These are phyloP conservation scores for Caenorhabditis sp. DNA, from an alignment of 2,888 invertebrate genomes.

Conservation along the genomic window DNA sequence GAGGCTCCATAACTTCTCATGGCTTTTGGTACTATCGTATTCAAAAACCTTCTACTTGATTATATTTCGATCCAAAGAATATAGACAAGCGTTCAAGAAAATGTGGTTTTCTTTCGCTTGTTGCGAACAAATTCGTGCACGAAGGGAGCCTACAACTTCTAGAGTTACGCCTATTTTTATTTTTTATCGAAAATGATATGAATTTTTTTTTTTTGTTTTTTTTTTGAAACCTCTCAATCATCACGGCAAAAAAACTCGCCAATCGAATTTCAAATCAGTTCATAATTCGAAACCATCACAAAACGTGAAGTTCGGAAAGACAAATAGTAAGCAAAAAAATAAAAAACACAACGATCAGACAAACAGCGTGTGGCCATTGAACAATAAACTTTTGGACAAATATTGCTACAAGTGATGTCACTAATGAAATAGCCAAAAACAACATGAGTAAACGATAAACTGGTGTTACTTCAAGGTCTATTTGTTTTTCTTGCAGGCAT, in stretches of 20 bases:
- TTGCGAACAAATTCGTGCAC: not conserved
- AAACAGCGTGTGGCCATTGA: constrained; percentile 41
- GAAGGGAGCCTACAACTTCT: not conserved
- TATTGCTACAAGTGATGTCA: constrained; percentile 43
- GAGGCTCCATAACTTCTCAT: constrained; percentile 1
- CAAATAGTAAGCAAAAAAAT: constrained; percentile 39
- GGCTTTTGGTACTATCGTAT: constrained; percentile 20
- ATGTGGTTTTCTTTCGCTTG: not conserved
- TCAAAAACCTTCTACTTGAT: constrained; percentile 31
- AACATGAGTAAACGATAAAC: constrained; percentile 40
- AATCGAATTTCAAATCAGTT: too few species aligned
- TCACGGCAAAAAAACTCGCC: too few species aligned
- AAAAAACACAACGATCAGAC: constrained; percentile 36
- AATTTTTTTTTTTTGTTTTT: not conserved
- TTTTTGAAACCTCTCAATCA: too few species aligned
- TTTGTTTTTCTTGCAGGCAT: constrained; percentile 53
- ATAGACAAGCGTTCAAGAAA: constrained; percentile 6
- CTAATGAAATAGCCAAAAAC: constrained; percentile 36
- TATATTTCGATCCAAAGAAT: constrained; percentile 25
- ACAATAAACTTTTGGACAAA: constrained; percentile 42
- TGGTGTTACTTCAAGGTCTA: constrained; percentile 37
- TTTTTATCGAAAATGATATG: not conserved
- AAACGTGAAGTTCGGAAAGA: constrained; percentile 40
- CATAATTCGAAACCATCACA: constrained; percentile 20
- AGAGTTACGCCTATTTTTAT: not conserved